Evolutionary conservation across 2,888 invertebrate genomes (phyloP).

Genomic region (Agrochola lota): DNA sequence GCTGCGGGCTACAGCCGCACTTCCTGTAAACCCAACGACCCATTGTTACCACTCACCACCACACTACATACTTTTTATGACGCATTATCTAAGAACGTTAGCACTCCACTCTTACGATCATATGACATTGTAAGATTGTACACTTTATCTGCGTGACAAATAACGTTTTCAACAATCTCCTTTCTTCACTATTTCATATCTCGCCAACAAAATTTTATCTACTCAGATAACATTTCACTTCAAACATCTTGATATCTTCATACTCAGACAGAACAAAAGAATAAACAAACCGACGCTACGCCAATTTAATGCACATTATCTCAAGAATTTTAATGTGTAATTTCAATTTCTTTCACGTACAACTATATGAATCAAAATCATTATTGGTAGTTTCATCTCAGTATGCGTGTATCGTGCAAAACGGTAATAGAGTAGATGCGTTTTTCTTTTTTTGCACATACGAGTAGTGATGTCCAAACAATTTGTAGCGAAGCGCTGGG

Average conservation of each 20-base stretch:
- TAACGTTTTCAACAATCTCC: conserved; percentile 59
- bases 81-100: conserved; percentile 74
- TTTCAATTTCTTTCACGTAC: conserved; percentile 52
- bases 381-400: conserved; percentile 55
- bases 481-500: conserved; percentile 81
- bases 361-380: conserved; percentile 47
- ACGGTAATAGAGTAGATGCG: conserved; percentile 56
- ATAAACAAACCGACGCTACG: conserved; percentile 40
- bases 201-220: conserved; percentile 37
- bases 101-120: conserved; percentile 65
- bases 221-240: conserved; percentile 36
- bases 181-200: conserved; percentile 47
- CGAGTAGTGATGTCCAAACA: conserved; percentile 73
- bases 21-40: conserved; percentile 85
- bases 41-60: conserved; percentile 78
- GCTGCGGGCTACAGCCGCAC: conserved; percentile 82
- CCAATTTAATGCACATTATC: conserved; percentile 50
- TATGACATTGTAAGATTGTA: conserved; percentile 68
- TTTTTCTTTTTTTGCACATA: conserved; percentile 74
- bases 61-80: conserved; percentile 80
- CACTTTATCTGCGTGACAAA: conserved; percentile 71
- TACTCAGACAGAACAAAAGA: conserved; percentile 44
- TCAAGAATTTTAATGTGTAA: conserved; percentile 52
- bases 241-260: conserved; percentile 41
- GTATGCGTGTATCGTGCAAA: conserved; percentile 62